These are phyloP conservation scores for Aphelocoma coerulescens DNA, from an alignment of 2,113 vertebrate genomes.

Conservation along the genomic window DNA sequence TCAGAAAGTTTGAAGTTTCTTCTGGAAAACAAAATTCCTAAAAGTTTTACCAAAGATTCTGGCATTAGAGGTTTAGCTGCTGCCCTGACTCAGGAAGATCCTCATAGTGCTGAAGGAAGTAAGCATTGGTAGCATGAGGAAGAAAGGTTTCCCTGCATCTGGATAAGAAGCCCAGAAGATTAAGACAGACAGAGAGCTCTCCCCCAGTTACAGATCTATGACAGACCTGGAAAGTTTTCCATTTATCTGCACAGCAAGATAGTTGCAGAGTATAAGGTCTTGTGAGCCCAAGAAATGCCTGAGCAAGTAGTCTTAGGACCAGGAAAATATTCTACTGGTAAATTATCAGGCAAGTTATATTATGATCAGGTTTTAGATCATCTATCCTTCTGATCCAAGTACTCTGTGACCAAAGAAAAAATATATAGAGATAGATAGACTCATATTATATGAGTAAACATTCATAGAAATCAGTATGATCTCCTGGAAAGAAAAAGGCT, in stretches of 20 bases:
- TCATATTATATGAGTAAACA: not conserved
- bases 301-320: not conserved
- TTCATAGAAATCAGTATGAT: not conserved
- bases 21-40: not conserved
- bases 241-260: not conserved
- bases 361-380: not conserved
- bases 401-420: not conserved
- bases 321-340: not conserved
- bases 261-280: not conserved
- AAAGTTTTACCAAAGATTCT: not conserved
- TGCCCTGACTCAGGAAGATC: not conserved
- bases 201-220: not conserved
- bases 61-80: not conserved
- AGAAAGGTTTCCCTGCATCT: not conserved
- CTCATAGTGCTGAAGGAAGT: not conserved
- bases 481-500: not conserved
- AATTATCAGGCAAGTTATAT: not conserved
- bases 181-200: not conserved
- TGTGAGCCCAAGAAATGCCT: not conserved
- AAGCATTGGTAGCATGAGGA: not conserved
- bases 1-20: not conserved
- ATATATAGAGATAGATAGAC: fast-evolving
- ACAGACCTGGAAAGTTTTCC: not conserved
- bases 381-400: not conserved
- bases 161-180: not conserved